phyloP scores from a whole-genome alignment of 2,797 vertebrate genomes.

The Pipistrellus kuhlii region DNA sequence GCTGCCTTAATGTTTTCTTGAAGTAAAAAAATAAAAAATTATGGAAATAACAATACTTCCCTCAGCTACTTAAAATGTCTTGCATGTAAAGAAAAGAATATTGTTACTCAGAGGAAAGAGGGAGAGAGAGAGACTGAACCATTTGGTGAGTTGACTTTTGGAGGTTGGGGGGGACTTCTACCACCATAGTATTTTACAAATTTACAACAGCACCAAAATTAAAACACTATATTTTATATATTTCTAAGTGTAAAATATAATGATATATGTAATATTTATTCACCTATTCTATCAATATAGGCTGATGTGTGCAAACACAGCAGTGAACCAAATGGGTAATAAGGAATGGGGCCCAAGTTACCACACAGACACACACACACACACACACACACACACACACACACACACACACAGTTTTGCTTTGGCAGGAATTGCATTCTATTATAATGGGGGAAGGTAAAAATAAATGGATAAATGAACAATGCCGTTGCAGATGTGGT shows the following conservation, averaged over 20 bases:
- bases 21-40: slow-evolving; percentile 2
- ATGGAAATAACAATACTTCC: slow-evolving; percentile 9
- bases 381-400: no score
- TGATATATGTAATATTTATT: not conserved
- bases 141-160: not conserved
- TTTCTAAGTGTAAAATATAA: not conserved
- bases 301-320: not conserved
- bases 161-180: not conserved
- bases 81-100: not conserved
- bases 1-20: not conserved
- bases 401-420: not conserved
- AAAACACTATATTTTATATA: not conserved
- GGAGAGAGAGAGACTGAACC: not conserved
- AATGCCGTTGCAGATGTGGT: not conserved
- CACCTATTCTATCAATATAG: not conserved
- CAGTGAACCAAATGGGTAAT: not conserved
- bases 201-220: not conserved
- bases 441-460: not conserved
- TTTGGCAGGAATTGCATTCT: not conserved
- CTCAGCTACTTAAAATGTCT: not conserved
- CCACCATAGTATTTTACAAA: not conserved
- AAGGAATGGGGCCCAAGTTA: no score
- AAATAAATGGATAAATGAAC: not conserved
- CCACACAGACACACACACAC: no score
- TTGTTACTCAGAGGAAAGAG: not conserved